Evolutionary conservation across 92 coral and sea anemone species (phyloP).

Genomic region (Meandrina meandrites): DNA sequence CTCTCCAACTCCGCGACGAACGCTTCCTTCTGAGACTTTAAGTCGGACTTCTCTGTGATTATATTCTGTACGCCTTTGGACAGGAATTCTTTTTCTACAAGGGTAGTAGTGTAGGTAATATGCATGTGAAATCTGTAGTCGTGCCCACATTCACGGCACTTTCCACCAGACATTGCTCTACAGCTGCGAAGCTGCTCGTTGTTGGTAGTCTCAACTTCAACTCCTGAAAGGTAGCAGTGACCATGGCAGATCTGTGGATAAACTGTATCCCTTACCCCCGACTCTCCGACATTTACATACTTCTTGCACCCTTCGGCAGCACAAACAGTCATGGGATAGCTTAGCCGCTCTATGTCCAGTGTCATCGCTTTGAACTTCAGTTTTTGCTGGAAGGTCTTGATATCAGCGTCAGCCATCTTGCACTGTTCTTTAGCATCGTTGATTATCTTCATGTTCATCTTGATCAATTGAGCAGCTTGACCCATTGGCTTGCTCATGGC

Average conservation of each 20-base stretch:
- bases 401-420: neutral
- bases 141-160: neutral
- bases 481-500: slow-evolving; percentile 32
- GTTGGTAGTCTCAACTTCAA: slow-evolving; percentile 26
- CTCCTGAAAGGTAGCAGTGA: neutral
- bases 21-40: neutral
- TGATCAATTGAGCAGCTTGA: slow-evolving; percentile 11
- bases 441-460: slow-evolving; percentile 7
- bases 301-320: slow-evolving; percentile 12
- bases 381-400: neutral
- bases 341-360: neutral
- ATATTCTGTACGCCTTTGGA: neutral
- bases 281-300: slow-evolving; percentile 9
- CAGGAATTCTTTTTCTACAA: slow-evolving; percentile 29
- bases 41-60: neutral
- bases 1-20: slow-evolving; percentile 13
- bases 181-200: slow-evolving; percentile 34
- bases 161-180: slow-evolving; percentile 18
- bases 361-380: slow-evolving; percentile 7
- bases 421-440: slow-evolving; percentile 13
- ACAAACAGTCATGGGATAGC: slow-evolving; percentile 30
- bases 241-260: slow-evolving; percentile 33
- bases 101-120: slow-evolving; percentile 5
- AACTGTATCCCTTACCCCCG: slow-evolving; percentile 12
- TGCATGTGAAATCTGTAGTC: slow-evolving; percentile 35